Conservation (phyloP, 2,888 invertebrate genomes). For the Zygaena filipendulae region DNA sequence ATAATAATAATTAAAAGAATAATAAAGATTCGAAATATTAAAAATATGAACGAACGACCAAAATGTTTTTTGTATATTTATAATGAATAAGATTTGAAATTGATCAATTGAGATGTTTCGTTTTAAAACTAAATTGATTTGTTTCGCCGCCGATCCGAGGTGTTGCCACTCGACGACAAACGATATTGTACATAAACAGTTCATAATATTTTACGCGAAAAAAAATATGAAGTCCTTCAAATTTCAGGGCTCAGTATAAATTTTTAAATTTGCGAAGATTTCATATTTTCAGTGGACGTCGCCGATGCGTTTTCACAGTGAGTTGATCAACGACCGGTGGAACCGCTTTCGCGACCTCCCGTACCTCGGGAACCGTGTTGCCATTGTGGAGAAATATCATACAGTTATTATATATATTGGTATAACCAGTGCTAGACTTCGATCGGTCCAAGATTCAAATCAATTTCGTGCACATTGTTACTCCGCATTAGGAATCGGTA, state of each 20-base stretch:
- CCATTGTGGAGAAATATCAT: background rate
- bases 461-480: slow-evolving; percentile 33
- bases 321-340: too few relatives aligned
- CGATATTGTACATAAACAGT: slow-evolving; percentile 9
- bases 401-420: background rate
- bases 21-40: too few relatives aligned
- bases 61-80: slow-evolving; percentile 48
- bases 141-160: too few relatives aligned
- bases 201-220: slow-evolving; percentile 8
- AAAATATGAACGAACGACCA: slow-evolving; percentile 39
- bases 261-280: slow-evolving; percentile 32
- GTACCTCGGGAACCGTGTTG: too few relatives aligned
- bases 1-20: too few relatives aligned
- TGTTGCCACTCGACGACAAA: too few relatives aligned
- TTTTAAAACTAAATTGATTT: too few relatives aligned
- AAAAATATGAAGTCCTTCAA: slow-evolving; percentile 35
- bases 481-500: slow-evolving; percentile 38
- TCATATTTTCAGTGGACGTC: slow-evolving; percentile 30
- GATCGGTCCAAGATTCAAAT: slow-evolving; percentile 16
- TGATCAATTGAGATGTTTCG: too few relatives aligned
- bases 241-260: slow-evolving; percentile 53
- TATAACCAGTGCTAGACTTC: slow-evolving; percentile 12
- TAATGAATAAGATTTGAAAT: too few relatives aligned
- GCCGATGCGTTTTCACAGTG: slow-evolving; percentile 14
- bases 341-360: slow-evolving; percentile 16